phyloP scores from a whole-genome alignment of 2,797 vertebrate genomes.

The Muscicapa comitata region DNA sequence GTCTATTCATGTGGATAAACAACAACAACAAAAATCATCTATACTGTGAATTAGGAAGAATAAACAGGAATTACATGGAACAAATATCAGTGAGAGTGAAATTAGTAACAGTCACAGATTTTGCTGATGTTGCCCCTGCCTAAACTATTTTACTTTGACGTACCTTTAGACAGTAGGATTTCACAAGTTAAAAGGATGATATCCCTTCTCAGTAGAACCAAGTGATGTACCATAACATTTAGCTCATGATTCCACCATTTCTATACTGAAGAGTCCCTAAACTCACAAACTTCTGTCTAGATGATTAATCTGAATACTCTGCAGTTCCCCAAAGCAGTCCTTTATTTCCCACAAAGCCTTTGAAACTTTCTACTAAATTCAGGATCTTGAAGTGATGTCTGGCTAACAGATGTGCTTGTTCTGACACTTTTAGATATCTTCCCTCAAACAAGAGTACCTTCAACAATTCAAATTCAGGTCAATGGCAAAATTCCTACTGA shows the following conservation, averaged over 20 bases:
- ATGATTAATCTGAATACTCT: constrained; percentile 64
- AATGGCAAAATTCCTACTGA: neutral
- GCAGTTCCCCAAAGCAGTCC: constrained; percentile 46
- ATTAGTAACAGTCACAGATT: constrained; percentile 26
- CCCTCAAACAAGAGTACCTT: neutral
- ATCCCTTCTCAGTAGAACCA: constrained; percentile 27
- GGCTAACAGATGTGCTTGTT: constrained; percentile 31
- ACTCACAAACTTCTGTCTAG: constrained; percentile 58
- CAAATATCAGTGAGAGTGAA: constrained; percentile 25
- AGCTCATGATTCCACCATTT: constrained; percentile 49
- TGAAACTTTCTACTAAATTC: constrained; percentile 34
- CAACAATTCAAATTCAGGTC: constrained; percentile 4
- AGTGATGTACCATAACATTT: constrained; percentile 33
- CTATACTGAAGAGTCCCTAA: constrained; percentile 40
- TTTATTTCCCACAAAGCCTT: constrained; percentile 52
- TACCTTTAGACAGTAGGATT: constrained; percentile 45
- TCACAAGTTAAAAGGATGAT: constrained; percentile 39
- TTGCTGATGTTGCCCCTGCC: neutral
- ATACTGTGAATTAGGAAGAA: constrained; percentile 51
- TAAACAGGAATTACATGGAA: constrained; percentile 29
- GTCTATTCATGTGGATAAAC: constrained; percentile 62
- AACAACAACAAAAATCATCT: neutral
- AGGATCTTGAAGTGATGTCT: constrained; percentile 35
- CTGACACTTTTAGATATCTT: constrained; percentile 9
- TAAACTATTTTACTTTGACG: constrained; percentile 14